Conservation (phyloP, 2,113 vertebrate genomes). For the Neomonachus schauinslandi region DNA sequence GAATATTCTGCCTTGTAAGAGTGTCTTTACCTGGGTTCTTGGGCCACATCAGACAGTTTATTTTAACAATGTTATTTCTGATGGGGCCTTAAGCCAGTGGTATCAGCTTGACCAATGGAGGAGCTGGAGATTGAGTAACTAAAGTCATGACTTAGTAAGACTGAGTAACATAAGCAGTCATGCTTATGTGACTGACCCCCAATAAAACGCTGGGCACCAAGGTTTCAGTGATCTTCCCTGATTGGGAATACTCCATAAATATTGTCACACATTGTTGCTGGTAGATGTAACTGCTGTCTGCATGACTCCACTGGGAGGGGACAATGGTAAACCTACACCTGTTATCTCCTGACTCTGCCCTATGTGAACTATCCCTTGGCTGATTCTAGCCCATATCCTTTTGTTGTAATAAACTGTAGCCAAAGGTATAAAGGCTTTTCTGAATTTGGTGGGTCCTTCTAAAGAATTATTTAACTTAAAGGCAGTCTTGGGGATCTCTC, state of each 20-base stretch:
- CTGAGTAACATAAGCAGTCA: neutral
- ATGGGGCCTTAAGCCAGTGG: neutral
- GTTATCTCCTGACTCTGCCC: neutral
- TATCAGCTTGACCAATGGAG: neutral
- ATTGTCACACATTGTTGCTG: neutral
- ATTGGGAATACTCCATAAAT: neutral
- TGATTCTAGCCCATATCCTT: neutral
- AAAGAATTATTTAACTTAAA: neutral
- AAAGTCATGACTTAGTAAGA: neutral
- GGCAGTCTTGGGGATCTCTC: no score
- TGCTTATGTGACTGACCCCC: neutral
- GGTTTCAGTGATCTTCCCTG: neutral
- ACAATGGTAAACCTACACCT: neutral
- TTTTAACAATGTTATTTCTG: neutral
- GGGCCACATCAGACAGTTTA: neutral
- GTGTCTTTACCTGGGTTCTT: neutral
- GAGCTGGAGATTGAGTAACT: neutral
- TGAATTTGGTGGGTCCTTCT: neutral
- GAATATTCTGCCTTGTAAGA: neutral
- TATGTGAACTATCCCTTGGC: neutral
- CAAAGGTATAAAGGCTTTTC: neutral
- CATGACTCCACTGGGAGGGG: neutral
- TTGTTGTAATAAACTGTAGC: neutral
- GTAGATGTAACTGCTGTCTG: neutral
- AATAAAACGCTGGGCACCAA: neutral